Percentiles rank a stretch among this genome's conserved stretches.
Conservation (phyloP, 2,113 vertebrate genomes). For the Sula dactylatra region DNA sequence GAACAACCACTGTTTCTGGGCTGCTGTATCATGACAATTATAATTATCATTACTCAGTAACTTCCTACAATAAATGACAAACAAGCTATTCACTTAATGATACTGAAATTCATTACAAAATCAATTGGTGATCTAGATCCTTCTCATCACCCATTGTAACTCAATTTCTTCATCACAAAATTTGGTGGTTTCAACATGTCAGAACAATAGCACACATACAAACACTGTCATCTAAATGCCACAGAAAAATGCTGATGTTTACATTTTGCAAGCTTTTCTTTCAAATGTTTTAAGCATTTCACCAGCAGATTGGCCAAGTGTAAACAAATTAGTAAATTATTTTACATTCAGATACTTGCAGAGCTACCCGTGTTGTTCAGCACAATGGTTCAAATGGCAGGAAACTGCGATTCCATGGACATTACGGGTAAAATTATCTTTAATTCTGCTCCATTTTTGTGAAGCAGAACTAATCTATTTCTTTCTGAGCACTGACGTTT, state of each 20-base stretch:
- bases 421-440: neutral
- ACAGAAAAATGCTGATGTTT: neutral
- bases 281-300: neutral
- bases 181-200: neutral
- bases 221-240: neutral
- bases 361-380: neutral
- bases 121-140: neutral
- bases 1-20: neutral
- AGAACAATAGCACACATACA: neutral
- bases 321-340: neutral
- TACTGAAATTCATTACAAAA: slow-evolving; percentile 16
- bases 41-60: neutral
- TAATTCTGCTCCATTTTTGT: neutral
- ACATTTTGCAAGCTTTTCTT: neutral
- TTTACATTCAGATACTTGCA: neutral
- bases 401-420: neutral
- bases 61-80: neutral
- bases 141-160: neutral
- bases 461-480: neutral
- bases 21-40: neutral
- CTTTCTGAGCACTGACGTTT: accelerated
- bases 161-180: neutral
- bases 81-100: neutral
- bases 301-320: neutral
- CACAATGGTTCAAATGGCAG: neutral